A percentile compares a stretch with the other conserved stretches of the same genome.
These are phyloP conservation scores for Danionella cerebrum DNA, from an alignment of 2,113 vertebrate species.

Conservation along the genomic window DNA sequence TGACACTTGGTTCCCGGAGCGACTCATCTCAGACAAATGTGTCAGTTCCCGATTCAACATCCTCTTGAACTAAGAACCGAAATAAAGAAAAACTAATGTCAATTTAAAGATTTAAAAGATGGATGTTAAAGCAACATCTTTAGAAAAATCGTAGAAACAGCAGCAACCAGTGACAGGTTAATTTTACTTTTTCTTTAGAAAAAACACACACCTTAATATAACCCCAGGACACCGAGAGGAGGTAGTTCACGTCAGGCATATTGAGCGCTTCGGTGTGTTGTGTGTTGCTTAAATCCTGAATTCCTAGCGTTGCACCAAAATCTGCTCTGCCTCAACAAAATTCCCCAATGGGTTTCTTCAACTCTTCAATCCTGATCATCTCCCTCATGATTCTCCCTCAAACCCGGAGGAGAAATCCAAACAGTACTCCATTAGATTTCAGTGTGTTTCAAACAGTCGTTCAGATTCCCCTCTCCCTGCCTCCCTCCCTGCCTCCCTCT, in stretches of 20 bases:
- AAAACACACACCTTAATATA: conserved; percentile 91
- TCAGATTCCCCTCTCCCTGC: not conserved
- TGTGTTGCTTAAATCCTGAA: conserved; percentile 57
- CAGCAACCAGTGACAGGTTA: not conserved
- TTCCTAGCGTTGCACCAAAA: conserved; percentile 48
- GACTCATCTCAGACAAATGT: conserved; percentile 97
- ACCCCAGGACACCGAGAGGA: conserved; percentile 93
- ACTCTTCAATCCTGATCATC: conserved; percentile 2
- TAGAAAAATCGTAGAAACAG: too few species aligned
- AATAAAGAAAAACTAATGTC: too few species aligned
- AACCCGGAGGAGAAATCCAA: not conserved
- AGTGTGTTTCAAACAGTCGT: not conserved
- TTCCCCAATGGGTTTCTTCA: not conserved
- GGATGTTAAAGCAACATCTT: too few species aligned
- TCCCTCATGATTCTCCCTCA: not conserved
- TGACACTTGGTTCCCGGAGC: conserved; percentile 96
- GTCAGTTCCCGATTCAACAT: conserved; percentile 96
- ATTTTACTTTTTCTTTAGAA: not conserved
- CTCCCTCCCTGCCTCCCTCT: conserved; percentile 32
- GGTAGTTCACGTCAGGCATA: conserved; percentile 95
- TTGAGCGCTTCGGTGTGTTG: conserved; percentile 69
- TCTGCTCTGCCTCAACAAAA: conserved; percentile 37
- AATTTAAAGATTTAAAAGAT: too few species aligned
- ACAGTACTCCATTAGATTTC: conserved; percentile 32
- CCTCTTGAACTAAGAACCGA: conserved; percentile 90